Base-by-base conservation (phyloP, 2,113 vertebrate species). In the Papio anubis region DNA sequence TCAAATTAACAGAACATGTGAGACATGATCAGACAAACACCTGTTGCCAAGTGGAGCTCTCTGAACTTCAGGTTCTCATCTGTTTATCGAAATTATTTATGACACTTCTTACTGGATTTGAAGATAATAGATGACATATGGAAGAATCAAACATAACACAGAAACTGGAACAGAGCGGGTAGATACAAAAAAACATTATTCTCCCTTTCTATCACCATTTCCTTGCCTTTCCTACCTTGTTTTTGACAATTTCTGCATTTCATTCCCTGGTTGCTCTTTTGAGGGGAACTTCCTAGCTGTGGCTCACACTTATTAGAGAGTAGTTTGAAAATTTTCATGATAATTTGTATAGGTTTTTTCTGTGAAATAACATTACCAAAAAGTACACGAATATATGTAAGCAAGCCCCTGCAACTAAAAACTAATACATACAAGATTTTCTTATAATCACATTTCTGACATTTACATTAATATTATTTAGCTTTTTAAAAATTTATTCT, bases 381-480 rank as follows among this genome's bases (percentile, higher is more conserved):
- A 88, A 87, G n/a, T 18, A 38, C 32, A 45, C 12, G 3, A 43
- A 6, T 73, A 9, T 38, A 73, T n/a, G 14, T 57, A 94, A 78
- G 38, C 6, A 86, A 79, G 27, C 8, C 48, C 2, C 17, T 78
- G 1, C 12, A 96, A 72, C 57, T 94, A 83, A 85, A 87, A 96
- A 48, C 2, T 70, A 92, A 91, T 48, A 48, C 12, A 55, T 70
- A 25, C 1, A 48, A 94, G 32, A 50, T 66, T 75, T 88, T 78
- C 27, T 72, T 30, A 3, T 38, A 88, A 93, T 76, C 55, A 91
- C 35, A 92, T 79, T 93, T 93, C 75, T 96, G 86, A 97, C 48
- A 75, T 75, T 93, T 75, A 40, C 12, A 92, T 93, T 92, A 68
- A 84, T 87, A 87, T 88, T 90, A 94, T 72, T 96, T 88, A 90